These are phyloP conservation scores for Suricata suricatta DNA, from an alignment of 2,113 vertebrate genomes.

Conservation along the genomic window DNA sequence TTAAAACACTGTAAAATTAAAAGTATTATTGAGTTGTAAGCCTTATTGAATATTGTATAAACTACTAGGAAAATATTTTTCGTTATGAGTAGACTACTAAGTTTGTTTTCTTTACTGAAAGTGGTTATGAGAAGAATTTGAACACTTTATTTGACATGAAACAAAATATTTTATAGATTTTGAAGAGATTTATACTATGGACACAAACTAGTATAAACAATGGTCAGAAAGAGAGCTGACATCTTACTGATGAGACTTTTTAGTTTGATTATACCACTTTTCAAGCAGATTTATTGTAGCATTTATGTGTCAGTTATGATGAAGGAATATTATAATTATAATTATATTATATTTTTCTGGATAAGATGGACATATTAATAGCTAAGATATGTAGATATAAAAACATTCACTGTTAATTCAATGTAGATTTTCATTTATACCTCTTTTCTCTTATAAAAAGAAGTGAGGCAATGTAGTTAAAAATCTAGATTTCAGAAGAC, in stretches of 20 bases:
- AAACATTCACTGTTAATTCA: background rate
- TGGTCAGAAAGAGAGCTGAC: background rate
- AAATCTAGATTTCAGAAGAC: background rate
- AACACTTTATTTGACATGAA: background rate
- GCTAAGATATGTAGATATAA: background rate
- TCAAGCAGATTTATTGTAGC: background rate
- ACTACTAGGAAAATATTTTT: background rate
- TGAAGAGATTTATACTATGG: background rate
- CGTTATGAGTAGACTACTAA: background rate
- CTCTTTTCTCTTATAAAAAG: background rate
- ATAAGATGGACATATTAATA: background rate
- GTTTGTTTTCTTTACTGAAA: background rate
- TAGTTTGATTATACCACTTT: background rate
- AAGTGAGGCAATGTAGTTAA: background rate
- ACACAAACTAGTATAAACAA: background rate
- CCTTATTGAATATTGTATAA: background rate
- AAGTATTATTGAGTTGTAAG: background rate
- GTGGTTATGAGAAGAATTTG: background rate
- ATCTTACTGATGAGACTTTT: background rate
- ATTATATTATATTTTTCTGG: background rate
- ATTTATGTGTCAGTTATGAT: background rate
- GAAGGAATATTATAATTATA: background rate
- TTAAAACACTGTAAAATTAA: background rate
- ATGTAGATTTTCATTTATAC: background rate
- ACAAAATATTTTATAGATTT: constrained; percentile 8